A percentile compares a stretch with the other conserved stretches of the same genome.
Conservation (phyloP, 1,140 invertebrate genomes). For the Brachionus rotundiformis region DNA sequence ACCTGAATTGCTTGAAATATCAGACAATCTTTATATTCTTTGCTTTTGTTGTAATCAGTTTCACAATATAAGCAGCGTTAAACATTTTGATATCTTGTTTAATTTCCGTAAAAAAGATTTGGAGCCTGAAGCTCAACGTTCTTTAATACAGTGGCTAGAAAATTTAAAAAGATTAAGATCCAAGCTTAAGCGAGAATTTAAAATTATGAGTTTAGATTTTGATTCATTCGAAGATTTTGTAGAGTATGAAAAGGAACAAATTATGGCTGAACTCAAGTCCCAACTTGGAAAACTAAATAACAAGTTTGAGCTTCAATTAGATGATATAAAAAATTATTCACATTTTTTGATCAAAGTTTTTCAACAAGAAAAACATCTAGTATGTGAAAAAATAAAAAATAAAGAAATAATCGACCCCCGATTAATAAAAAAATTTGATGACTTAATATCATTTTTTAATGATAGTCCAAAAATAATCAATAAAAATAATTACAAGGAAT, state of each 20-base stretch:
- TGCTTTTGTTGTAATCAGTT: neutral
- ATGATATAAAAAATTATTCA: conserved; percentile 12
- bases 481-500: conserved; percentile 24
- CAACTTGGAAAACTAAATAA: neutral
- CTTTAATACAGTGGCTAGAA: neutral
- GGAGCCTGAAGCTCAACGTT: neutral
- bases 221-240: neutral
- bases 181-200: neutral
- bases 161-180: neutral
- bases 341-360: conserved; percentile 15
- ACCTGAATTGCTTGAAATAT: neutral
- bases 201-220: neutral
- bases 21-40: neutral
- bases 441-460: neutral
- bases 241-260: neutral
- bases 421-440: conserved; percentile 9
- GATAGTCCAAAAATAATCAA: neutral
- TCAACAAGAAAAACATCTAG: neutral
- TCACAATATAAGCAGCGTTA: neutral
- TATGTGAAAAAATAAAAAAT: neutral
- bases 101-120: neutral
- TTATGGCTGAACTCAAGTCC: neutral
- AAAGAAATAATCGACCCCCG: neutral
- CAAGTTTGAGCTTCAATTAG: no score
- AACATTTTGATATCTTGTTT: neutral